Evolutionary conservation across 1,140 invertebrate genomes (phyloP), one percentile per base, ranked within the genome.

Genomic region (Scylla paramamosain): DNA sequence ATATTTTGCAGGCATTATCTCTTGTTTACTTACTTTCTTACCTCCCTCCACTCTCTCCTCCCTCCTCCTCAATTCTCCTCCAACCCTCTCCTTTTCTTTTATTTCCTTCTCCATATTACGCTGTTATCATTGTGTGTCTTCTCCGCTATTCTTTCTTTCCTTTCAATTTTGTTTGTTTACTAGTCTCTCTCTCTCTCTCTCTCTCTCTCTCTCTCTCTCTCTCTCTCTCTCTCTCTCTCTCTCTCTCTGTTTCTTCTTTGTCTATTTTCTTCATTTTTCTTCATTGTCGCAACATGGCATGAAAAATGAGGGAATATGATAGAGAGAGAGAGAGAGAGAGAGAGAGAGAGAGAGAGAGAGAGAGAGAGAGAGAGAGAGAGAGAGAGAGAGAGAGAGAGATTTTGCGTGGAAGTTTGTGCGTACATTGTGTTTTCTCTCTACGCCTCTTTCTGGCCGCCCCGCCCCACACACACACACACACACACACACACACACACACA

Each of bases 401-500:
- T 59, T 59, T 4, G 52, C 10, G 16, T 59, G 52, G 52, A 59
- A 59, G 12, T 59, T 59, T 59, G 52, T n/a, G 20, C 67, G n/a
- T 77, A n/a, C 67, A 77, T 12, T 77, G 8, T 77, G 0, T 77
- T 77, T 77, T 8, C 67, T n/a, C 25, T 8, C 67, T 20, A 77
- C 67, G 67, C 25, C 67, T n/a, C 67, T 77, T 77, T 20, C 67
- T 77, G 67, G 0, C 67, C 67, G 20, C 25, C 67, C 67, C 8
- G 67, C 67, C 67, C 67, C 67, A n/a, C 67, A 12, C 67, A 77
- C 67, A 77, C 67, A 77, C 67, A 77, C 67, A 77, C 67, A 77
- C 67, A 77, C 67, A 77, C 67, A 77, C 67, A 77, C 67, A 77
- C 67, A 77, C 67, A 77, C 52, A 59, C 52, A 59, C 52, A 59